Evolutionary conservation across 1,140 invertebrate species (phyloP).

Genomic region (Atopsyche davidsoni): DNA sequence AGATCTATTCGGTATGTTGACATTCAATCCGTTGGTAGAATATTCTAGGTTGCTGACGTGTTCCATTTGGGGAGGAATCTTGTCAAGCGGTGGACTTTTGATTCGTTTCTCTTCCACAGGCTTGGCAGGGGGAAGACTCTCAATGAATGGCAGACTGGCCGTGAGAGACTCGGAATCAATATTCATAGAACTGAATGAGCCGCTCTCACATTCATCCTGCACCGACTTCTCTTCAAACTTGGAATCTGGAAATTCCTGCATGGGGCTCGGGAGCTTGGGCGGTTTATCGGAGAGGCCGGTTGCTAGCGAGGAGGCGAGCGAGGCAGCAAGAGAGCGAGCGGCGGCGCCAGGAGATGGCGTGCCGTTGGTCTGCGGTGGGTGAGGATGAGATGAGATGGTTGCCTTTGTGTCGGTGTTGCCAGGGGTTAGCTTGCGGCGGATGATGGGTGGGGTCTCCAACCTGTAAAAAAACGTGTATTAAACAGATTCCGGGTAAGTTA

Average conservation of each 20-base stretch:
- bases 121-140: slow-evolving; percentile 12
- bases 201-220: slow-evolving; percentile 17
- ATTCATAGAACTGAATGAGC: slow-evolving; percentile 21
- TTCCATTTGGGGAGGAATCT: neutral
- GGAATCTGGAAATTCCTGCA: no score
- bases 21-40: slow-evolving; percentile 5
- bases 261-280: no score
- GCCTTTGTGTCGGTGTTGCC: neutral
- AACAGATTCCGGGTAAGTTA: no score
- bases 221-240: no score
- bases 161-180: slow-evolving; percentile 5
- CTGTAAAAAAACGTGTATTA: slow-evolving; percentile 6
- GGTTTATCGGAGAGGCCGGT: no score
- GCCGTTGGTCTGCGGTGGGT: slow-evolving; percentile 1
- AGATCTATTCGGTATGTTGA: slow-evolving; percentile 2
- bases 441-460: slow-evolving; percentile 14
- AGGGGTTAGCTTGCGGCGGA: slow-evolving; percentile 10
- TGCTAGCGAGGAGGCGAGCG: neutral
- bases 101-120: neutral
- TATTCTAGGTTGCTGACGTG: neutral
- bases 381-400: neutral
- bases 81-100: neutral
- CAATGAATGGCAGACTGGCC: slow-evolving; percentile 8
- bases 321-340: no score
- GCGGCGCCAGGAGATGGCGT: no score